Conservation (phyloP, 2,113 vertebrate species). For the Crotalus viridis region DNA sequence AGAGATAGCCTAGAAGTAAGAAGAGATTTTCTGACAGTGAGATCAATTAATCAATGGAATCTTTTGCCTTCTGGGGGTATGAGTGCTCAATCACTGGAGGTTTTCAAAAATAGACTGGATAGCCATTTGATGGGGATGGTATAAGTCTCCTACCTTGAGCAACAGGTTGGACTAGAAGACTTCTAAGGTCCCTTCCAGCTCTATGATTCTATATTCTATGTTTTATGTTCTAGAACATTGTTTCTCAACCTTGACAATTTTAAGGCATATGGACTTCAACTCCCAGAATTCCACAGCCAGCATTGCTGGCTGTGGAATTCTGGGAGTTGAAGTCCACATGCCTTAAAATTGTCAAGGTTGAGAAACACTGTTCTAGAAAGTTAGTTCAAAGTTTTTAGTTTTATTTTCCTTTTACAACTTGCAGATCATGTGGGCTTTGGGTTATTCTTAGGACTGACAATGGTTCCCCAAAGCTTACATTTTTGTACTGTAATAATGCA, state of each 20-base stretch:
- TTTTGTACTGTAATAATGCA: conserved; percentile 28
- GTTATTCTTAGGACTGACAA: conserved; percentile 57
- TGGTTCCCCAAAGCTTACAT: conserved; percentile 35
- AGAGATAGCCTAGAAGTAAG: background rate
- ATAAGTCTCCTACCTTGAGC: background rate
- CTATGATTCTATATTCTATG: background rate
- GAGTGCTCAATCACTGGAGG: background rate
- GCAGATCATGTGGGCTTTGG: conserved; percentile 2
- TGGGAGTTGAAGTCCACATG: too few relatives aligned
- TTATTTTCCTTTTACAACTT: conserved; percentile 58
- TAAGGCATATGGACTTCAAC: too few relatives aligned
- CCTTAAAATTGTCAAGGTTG: too few relatives aligned
- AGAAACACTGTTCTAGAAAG: conserved; percentile 24
- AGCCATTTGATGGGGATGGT: background rate
- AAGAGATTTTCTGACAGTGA: background rate
- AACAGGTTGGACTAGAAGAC: background rate
- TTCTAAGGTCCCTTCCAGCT: background rate
- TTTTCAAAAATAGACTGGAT: background rate
- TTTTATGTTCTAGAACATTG: conserved; percentile 15
- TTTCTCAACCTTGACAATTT: too few relatives aligned
- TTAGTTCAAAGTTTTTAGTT: conserved; percentile 51
- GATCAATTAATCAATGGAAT: background rate
- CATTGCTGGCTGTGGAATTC: too few relatives aligned
- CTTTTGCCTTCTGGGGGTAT: background rate
- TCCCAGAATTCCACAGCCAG: too few relatives aligned